Evolutionary conservation across 1,140 invertebrate genomes (phyloP), one percentile per base, ranked within the genome.

Genomic region (Acarapis woodi): DNA sequence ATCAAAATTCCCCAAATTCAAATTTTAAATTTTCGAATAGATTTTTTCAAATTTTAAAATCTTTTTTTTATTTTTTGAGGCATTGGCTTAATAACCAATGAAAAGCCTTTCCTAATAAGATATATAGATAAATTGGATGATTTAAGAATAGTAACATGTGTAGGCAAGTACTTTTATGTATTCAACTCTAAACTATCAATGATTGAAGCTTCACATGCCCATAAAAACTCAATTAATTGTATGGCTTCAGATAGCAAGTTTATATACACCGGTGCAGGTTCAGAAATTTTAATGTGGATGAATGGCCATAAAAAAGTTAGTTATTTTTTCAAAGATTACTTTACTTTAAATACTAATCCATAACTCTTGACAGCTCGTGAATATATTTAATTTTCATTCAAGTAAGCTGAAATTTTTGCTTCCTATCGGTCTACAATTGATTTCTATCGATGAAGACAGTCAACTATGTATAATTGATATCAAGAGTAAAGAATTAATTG

Each of bases 391-490:
- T 46, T 76, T 74, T 4, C 79, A 88, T 50, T 53, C 65, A 16
- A 53, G 56, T 14, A 30, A 39, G 35, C 64, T 96, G 8, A 66
- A 71, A 44, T 50, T 72, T 8, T 47, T 94, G n/a, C 50, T 88
- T 42, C 74, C 83, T 12, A 88, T 93, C 57, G 80, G 73, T 3
- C 53, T 61, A 16, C 73, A 82, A 57, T 56, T 94, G 19, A 62
- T 94, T 40, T 74, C 80, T 1, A 59, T 90, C 10, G 83, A 94
- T 55, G 66, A 70, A 49, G 54, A 56, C 1, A 82, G 71, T 54
- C 55, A 59, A 32, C 32, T 94, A 0, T 73, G 68, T 56, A 60
- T 88, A 14, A 93, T 80, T 76, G 68, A 87, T 52, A 71, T 87
- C 2, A 68, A 70, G 45, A 61, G 65, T 0, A 0, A n/a, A 40